A percentile compares a stretch with the other conserved stretches of the same genome.
These are phyloP conservation scores for Enteromius mattozi DNA, from an alignment of 2,797 vertebrate species.

Conservation along the genomic window DNA sequence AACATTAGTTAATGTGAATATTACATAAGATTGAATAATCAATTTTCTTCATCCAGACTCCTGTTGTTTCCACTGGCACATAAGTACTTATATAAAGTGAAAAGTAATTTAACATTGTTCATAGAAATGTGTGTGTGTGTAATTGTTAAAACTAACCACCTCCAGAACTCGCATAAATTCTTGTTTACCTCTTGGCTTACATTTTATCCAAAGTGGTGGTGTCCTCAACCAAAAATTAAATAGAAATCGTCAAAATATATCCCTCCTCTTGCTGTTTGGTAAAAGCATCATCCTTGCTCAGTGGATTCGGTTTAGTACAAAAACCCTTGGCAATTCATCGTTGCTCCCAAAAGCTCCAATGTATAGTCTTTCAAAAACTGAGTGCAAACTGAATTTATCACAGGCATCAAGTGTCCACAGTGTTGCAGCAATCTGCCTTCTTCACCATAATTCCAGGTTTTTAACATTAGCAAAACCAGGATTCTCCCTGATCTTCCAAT, in stretches of 20 bases:
- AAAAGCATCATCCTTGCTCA: constrained; percentile 66
- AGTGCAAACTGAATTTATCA: constrained; percentile 3
- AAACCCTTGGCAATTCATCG: constrained; percentile 66
- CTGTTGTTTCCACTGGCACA: background rate
- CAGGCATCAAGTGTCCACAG: constrained; percentile 31
- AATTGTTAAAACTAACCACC: constrained; percentile 25
- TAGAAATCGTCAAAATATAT: constrained; percentile 11
- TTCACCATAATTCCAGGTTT: constrained; percentile 87
- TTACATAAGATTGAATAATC: background rate
- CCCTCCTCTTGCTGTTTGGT: background rate
- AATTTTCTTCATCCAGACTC: constrained; percentile 68
- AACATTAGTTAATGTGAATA: constrained; percentile 1
- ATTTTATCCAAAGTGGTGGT: constrained; percentile 23
- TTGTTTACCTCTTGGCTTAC: constrained; percentile 2
- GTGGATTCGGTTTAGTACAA: background rate
- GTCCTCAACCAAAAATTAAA: constrained; percentile 20
- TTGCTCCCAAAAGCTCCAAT: constrained; percentile 55
- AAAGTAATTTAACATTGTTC: background rate
- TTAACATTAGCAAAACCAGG: constrained; percentile 86
- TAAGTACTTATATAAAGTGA: constrained; percentile 8
- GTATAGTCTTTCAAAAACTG: background rate
- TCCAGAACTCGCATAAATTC: background rate
- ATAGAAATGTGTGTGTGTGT: background rate
- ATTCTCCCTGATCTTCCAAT: constrained; percentile 89
- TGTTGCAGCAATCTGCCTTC: background rate